Percentiles rank a stretch among this genome's conserved stretches.
Conservation (phyloP, 2,113 vertebrate genomes). For the Ailurus styani region DNA sequence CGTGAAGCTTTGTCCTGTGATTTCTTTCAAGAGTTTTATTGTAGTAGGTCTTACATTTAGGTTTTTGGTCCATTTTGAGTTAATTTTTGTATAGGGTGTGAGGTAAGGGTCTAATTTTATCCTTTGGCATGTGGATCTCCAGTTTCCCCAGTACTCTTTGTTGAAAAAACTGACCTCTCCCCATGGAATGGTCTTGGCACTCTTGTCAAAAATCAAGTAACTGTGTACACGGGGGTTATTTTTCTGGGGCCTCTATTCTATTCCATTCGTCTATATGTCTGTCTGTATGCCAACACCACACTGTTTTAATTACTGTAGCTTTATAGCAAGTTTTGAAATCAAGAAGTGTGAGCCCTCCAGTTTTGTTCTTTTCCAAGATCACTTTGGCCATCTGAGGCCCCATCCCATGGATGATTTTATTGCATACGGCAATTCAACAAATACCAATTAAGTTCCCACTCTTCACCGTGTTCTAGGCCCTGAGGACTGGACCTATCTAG, state of each 20-base stretch:
- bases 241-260: not conserved
- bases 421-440: not conserved
- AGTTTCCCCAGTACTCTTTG: not conserved
- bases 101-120: not conserved
- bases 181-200: not conserved
- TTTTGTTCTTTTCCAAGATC: not conserved
- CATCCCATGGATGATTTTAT: not conserved
- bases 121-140: not conserved
- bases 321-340: not conserved
- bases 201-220: not conserved
- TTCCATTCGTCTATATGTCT: not conserved
- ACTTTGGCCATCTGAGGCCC: not conserved
- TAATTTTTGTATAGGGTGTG: not conserved
- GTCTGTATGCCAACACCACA: not conserved
- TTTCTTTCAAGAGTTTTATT: not conserved
- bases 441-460: accelerated
- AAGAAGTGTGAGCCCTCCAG: not conserved
- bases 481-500: not conserved
- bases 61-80: not conserved
- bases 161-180: not conserved
- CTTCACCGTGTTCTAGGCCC: not conserved
- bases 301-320: not conserved
- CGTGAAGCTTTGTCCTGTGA: not conserved
- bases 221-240: not conserved
- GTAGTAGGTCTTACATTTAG: not conserved